Conservation (phyloP, 2,888 invertebrate species). For the Elegia similella region DNA sequence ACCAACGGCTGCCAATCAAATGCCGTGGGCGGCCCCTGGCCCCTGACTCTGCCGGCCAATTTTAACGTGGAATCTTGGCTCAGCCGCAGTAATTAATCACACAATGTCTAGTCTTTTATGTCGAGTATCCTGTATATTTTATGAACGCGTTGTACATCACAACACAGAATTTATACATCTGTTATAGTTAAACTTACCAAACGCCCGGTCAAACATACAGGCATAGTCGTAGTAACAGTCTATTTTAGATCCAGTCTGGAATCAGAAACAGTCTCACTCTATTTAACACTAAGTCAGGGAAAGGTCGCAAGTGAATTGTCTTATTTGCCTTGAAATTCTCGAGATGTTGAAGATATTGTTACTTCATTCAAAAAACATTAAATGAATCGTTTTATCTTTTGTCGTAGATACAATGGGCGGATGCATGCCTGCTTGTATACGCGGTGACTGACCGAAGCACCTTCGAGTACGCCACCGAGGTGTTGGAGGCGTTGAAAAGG, state of each 20-base stretch:
- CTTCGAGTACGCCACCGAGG: conserved; percentile 85
- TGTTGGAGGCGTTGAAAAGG: conserved; percentile 81
- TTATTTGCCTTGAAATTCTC: background rate
- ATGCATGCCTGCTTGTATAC: conserved; percentile 89
- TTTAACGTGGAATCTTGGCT: conserved; percentile 70
- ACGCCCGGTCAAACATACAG: background rate
- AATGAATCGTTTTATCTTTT: conserved; percentile 29
- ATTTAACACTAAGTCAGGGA: background rate
- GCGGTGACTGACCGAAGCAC: conserved; percentile 88
- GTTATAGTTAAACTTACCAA: background rate
- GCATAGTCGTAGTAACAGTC: background rate
- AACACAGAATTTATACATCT: background rate
- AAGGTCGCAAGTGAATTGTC: background rate
- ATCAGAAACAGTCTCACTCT: background rate
- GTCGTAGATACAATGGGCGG: conserved; percentile 87
- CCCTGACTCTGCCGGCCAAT: conserved; percentile 63
- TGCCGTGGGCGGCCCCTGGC: conserved; percentile 58
- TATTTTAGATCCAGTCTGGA: conserved; percentile 3
- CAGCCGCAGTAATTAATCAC: conserved; percentile 60
- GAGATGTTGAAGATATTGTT: background rate
- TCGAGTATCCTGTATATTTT: conserved; percentile 32
- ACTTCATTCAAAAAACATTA: background rate
- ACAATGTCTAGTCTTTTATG: conserved; percentile 52
- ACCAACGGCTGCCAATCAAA: background rate
- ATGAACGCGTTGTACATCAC: background rate